Percentiles rank a stretch among this genome's conserved stretches.
Evolutionary conservation across 2,888 invertebrate genomes (phyloP).

Genomic region (Drosophila anomalata): DNA sequence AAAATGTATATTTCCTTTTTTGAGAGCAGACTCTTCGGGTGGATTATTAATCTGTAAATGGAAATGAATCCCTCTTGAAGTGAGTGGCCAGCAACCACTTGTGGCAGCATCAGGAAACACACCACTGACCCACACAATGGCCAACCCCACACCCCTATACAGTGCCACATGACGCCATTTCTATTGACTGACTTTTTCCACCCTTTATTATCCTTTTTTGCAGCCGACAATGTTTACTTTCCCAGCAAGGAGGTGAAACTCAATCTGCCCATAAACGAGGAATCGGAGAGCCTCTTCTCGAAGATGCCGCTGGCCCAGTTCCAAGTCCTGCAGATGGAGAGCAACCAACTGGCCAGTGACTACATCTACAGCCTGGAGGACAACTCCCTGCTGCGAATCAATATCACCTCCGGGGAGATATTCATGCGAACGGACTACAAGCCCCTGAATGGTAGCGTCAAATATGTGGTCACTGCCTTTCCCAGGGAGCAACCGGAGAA

Average conservation of each 20-base stretch:
- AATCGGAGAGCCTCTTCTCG: constrained; percentile 81
- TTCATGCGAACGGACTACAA: constrained; percentile 79
- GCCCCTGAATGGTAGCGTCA: constrained; percentile 59
- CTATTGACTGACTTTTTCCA: constrained; percentile 20
- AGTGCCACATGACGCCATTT: constrained; percentile 32
- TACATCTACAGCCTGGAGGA: constrained; percentile 81
- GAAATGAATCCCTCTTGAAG: constrained; percentile 7
- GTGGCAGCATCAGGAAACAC: constrained; percentile 28
- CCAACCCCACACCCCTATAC: constrained; percentile 11
- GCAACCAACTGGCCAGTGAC: constrained; percentile 69
- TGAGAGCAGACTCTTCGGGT: not conserved
- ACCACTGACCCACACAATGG: constrained; percentile 14
- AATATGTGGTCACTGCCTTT: constrained; percentile 79
- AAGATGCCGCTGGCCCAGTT: constrained; percentile 82
- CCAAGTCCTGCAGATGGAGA: constrained; percentile 76
- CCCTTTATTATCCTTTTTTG: constrained; percentile 24
- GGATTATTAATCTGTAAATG: constrained; percentile 16
- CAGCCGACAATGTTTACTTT: constrained; percentile 82
- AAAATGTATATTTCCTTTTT: not conserved
- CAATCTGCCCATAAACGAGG: constrained; percentile 81
- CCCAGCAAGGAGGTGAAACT: constrained; percentile 81
- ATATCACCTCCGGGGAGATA: constrained; percentile 81
- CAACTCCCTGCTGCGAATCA: constrained; percentile 74
- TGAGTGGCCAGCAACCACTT: constrained; percentile 51
- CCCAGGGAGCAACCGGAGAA: constrained; percentile 48